Base-by-base conservation (phyloP, 2,113 vertebrate species). In the Pontoporia blainvillei region DNA sequence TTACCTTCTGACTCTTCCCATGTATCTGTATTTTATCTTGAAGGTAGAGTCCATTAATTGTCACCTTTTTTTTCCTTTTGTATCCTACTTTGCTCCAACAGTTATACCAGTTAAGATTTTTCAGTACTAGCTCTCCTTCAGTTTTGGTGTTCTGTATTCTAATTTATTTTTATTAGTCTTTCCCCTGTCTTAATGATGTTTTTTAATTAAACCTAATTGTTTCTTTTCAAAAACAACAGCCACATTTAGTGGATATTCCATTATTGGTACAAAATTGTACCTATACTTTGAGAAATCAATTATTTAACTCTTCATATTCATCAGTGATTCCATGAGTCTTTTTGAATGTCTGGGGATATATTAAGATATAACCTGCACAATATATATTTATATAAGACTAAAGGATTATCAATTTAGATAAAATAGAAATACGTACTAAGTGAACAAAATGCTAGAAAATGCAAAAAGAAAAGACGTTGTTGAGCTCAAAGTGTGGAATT, bases 181-280 rank as follows among this genome's bases (percentile, higher is more conserved):
- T 96, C 29, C 49, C 57, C 7, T 29, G 59, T 64, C 54, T 89
- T 79, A 13, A 86, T 79, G 46, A 62, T 95, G 57, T 54, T 82
- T 25, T 82, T 97, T 78, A 91, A 95, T 94, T 96, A 93, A 97
- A 82, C 82, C 64, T 72, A 96, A 83, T 93, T 72, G 31, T 52
- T 81, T 93, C 36, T 96, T 94, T 81, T 79, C 52, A 92, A 86
- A 90, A 67, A 67, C 46, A 96, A 39, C 3, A 71, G 12, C 67
- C 44, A 57, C 20, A 31, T 82, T 93, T 86, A 67, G 31, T 78
- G 4, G 17, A 18, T 92, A 94, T 81, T 61, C 76, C 15, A 49
- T 94, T 90, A 57, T 69, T 76, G 13, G 21, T 18, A 92, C 29
- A 91, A 52, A 95, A 41, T 23, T 59, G 7, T 71, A 71, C 36